phyloP scores from a whole-genome alignment of 2,888 invertebrate genomes.

The Azorinus chamasolen region DNA sequence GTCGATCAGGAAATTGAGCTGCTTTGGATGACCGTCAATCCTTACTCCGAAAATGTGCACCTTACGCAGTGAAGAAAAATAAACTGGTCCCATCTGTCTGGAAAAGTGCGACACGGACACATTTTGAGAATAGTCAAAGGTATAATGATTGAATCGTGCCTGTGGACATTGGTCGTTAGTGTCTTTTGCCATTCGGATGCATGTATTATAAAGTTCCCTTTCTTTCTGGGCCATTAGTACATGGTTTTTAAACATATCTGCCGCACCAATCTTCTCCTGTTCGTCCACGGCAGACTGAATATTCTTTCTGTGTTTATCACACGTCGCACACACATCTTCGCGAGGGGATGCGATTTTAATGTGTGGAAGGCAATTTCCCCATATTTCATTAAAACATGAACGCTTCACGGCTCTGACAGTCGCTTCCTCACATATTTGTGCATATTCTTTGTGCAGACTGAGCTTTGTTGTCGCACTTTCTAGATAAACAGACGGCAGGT shows the following conservation, averaged over 20 bases:
- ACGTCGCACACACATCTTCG: constrained; percentile 35
- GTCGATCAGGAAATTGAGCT: constrained; percentile 47
- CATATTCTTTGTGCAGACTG: neutral
- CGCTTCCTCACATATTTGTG: neutral
- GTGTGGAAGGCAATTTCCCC: constrained; percentile 28
- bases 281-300: constrained; percentile 20
- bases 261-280: constrained; percentile 24
- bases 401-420: constrained; percentile 9
- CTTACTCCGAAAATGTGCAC: constrained; percentile 48
- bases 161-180: neutral
- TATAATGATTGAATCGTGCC: constrained; percentile 15
- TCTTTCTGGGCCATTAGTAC: constrained; percentile 1
- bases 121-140: constrained; percentile 32
- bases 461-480: constrained; percentile 17
- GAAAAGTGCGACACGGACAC: constrained; percentile 28
- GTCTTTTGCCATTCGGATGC: constrained; percentile 7
- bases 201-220: constrained; percentile 8
- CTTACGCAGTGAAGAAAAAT: constrained; percentile 34
- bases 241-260: neutral
- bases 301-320: constrained; percentile 23
- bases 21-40: constrained; percentile 33
- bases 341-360: constrained; percentile 30
- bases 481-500: neutral
- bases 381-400: constrained; percentile 32
- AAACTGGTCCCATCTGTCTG: constrained; percentile 31